Evolutionary conservation across 2,113 vertebrate genomes (phyloP).

Genomic region (Daphoenositta chrysoptera): DNA sequence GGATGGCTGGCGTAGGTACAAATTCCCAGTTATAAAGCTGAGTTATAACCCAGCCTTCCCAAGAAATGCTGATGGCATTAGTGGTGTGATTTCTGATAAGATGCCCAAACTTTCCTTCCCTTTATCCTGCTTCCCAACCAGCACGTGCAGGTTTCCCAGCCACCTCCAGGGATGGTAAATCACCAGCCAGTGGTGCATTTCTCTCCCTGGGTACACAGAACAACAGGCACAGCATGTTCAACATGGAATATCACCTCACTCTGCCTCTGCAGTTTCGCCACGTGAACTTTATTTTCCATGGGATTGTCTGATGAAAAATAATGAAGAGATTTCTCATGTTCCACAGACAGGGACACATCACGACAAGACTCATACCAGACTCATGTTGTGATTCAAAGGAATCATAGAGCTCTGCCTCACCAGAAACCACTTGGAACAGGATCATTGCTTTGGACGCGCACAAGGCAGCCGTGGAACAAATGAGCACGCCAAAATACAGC

Average conservation of each 20-base stretch:
- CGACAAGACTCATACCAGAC: conserved; percentile 13
- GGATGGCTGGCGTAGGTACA: conserved; percentile 64
- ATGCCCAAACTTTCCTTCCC: neutral
- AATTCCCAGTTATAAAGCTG: conserved; percentile 50
- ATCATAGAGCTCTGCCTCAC: neutral
- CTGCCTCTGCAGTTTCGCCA: neutral
- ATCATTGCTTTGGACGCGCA: neutral
- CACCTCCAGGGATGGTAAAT: neutral
- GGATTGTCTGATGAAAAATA: neutral
- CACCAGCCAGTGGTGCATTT: neutral
- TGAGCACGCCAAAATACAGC: neutral
- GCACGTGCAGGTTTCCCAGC: neutral
- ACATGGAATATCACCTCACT: neutral
- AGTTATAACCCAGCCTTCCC: conserved; percentile 67
- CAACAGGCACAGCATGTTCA: neutral
- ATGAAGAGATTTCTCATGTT: conserved; percentile 29
- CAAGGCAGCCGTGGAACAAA: neutral
- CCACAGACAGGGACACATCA: conserved; percentile 7
- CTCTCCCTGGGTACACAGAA: neutral
- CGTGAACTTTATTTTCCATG: neutral
- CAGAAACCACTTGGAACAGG: conserved; percentile 51
- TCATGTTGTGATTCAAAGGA: conserved; percentile 37
- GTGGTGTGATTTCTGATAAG: neutral
- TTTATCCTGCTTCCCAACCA: neutral
- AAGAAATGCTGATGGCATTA: neutral